phyloP scores from a whole-genome alignment of 2,797 vertebrate species.

The Onychomys torridus region DNA sequence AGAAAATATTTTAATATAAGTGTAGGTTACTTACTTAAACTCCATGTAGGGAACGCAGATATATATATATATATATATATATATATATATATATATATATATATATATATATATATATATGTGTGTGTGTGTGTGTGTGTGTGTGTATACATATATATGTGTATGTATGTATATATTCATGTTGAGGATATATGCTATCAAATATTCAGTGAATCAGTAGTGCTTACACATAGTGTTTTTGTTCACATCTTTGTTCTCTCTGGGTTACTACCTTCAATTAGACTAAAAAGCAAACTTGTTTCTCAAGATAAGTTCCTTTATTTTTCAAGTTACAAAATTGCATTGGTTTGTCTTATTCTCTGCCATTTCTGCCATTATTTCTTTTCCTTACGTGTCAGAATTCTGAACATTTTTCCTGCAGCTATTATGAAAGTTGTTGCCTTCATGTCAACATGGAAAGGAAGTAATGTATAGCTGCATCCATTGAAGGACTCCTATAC shows the following conservation, averaged over 20 bases:
- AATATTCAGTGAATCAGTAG: neutral
- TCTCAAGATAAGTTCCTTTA: neutral
- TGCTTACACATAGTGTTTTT: neutral
- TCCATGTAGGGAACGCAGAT: neutral
- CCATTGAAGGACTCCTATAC: neutral
- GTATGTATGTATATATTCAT: too few species aligned
- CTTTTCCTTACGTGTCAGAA: neutral
- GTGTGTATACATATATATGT: too few species aligned
- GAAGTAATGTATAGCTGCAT: neutral
- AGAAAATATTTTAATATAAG: neutral
- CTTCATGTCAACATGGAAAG: neutral
- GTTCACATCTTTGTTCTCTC: neutral
- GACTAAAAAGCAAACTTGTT: neutral
- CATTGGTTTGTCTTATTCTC: neutral
- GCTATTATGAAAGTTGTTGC: neutral
- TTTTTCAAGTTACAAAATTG: constrained; percentile 7
- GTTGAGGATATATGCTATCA: constrained; percentile 5
- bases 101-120: neutral
- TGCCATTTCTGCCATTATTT: neutral
- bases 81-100: too few species aligned
- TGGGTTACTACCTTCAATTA: neutral
- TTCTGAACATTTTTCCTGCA: neutral
- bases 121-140: too few species aligned
- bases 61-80: too few species aligned
- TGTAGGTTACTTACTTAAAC: neutral